These are phyloP conservation scores for Odontocerum albicorne DNA, from an alignment of 2,888 invertebrate species.

Conservation along the genomic window DNA sequence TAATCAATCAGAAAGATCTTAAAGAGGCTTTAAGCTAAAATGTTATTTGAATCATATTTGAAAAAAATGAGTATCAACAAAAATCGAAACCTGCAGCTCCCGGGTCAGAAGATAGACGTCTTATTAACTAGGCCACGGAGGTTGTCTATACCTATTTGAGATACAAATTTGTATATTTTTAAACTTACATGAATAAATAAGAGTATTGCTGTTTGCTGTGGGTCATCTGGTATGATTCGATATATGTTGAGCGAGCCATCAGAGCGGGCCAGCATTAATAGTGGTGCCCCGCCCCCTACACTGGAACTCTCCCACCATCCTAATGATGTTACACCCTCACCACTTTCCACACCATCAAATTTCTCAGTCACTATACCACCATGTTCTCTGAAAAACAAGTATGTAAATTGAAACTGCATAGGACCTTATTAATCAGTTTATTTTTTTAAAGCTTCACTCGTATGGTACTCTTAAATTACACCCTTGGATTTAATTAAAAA, in stretches of 20 bases:
- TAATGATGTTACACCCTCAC: slow-evolving; percentile 49
- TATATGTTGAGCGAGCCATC: slow-evolving; percentile 56
- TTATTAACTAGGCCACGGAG: no score
- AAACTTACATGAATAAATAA: slow-evolving; percentile 41
- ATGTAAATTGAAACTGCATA: background rate
- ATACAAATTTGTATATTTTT: no score
- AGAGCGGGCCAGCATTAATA: slow-evolving; percentile 50
- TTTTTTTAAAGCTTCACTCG: no score
- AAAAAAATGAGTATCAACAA: no score
- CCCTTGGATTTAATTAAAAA: no score
- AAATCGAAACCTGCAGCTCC: no score
- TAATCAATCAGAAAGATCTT: no score
- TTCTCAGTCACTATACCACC: slow-evolving; percentile 42
- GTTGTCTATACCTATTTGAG: no score
- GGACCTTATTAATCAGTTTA: background rate
- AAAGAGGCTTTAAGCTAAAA: no score
- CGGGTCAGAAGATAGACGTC: no score
- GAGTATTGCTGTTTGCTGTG: slow-evolving; percentile 38
- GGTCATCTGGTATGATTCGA: slow-evolving; percentile 41
- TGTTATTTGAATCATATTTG: no score
- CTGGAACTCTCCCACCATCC: slow-evolving; percentile 52
- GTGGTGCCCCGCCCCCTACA: slow-evolving; percentile 43
- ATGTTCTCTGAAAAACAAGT: slow-evolving; percentile 26
- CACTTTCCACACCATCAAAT: slow-evolving; percentile 49
- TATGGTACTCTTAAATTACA: no score